These are phyloP conservation scores for Muscicapa comitata DNA, from an alignment of 2,797 vertebrate genomes.

Conservation along the genomic window DNA sequence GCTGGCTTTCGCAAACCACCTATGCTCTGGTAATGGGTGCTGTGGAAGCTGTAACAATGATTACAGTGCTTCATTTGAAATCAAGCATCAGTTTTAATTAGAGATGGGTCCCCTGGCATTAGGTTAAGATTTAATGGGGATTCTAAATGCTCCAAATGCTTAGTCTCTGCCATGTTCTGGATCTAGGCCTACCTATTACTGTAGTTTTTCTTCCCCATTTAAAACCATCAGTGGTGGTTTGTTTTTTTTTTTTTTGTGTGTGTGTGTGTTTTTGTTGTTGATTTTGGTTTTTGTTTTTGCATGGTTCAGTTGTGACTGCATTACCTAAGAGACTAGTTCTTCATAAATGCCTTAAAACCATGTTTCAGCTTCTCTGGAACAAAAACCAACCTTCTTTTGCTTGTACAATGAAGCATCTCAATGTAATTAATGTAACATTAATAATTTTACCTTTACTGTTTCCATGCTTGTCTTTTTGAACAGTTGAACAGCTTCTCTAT, in stretches of 20 bases:
- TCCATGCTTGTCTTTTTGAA: not conserved
- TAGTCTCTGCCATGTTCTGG: not conserved
- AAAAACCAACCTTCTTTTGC: fast-evolving
- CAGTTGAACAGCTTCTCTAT: not conserved
- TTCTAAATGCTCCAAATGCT: not conserved
- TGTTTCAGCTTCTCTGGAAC: not conserved
- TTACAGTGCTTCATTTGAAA: not conserved
- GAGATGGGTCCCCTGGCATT: not conserved
- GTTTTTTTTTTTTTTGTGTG: not conserved
- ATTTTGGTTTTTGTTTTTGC: not conserved
- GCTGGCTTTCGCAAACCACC: not conserved
- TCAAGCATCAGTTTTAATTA: not conserved
- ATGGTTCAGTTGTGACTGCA: not conserved
- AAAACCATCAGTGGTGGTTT: not conserved
- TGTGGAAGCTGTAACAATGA: not conserved
- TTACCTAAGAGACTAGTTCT: not conserved
- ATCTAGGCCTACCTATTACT: not conserved
- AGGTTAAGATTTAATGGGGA: not conserved
- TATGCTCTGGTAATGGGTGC: not conserved
- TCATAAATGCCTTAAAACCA: not conserved
- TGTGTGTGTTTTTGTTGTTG: not conserved
- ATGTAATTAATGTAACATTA: not conserved
- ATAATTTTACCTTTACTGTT: not conserved
- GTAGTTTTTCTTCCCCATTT: not conserved
- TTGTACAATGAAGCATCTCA: not conserved